These are phyloP conservation scores for Geophilus truncorum DNA, from an alignment of 2,888 invertebrate species.

Conservation along the genomic window DNA sequence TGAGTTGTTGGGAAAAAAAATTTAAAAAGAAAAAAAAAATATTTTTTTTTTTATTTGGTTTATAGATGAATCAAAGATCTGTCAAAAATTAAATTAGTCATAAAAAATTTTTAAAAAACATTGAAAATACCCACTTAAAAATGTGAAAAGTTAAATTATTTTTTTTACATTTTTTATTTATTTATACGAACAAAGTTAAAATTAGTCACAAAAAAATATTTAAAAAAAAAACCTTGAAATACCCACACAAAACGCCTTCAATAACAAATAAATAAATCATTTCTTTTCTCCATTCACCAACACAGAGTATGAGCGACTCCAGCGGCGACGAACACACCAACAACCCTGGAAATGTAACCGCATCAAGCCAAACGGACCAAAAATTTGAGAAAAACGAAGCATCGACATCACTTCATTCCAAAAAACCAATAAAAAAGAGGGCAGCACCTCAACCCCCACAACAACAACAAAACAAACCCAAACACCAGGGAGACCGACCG, in stretches of 20 bases:
- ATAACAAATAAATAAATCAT: too few species aligned
- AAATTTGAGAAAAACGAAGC: constrained; percentile 46
- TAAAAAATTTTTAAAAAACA: neutral
- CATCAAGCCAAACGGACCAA: constrained; percentile 46
- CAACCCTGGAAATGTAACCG: constrained; percentile 56
- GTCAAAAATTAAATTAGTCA: too few species aligned
- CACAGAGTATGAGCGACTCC: constrained; percentile 47
- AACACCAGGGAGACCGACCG: constrained; percentile 41
- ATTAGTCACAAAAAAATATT: too few species aligned
- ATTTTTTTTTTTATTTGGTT: too few species aligned
- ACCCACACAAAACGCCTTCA: too few species aligned
- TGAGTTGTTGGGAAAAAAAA: constrained; percentile 41
- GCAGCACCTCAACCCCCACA: constrained; percentile 50
- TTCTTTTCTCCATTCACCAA: too few species aligned
- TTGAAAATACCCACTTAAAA: neutral
- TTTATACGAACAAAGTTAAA: too few species aligned
- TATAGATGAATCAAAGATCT: too few species aligned
- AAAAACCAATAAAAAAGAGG: constrained; percentile 40
- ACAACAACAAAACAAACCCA: constrained; percentile 35
- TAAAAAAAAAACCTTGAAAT: constrained; percentile 30
- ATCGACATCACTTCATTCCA: neutral
- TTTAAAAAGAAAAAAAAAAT: too few species aligned
- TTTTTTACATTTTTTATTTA: neutral
- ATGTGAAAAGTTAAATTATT: too few species aligned
- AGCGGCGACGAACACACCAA: constrained; percentile 52